phyloP scores from a whole-genome alignment of 2,888 invertebrate genomes.

The Zonitis immaculata region DNA sequence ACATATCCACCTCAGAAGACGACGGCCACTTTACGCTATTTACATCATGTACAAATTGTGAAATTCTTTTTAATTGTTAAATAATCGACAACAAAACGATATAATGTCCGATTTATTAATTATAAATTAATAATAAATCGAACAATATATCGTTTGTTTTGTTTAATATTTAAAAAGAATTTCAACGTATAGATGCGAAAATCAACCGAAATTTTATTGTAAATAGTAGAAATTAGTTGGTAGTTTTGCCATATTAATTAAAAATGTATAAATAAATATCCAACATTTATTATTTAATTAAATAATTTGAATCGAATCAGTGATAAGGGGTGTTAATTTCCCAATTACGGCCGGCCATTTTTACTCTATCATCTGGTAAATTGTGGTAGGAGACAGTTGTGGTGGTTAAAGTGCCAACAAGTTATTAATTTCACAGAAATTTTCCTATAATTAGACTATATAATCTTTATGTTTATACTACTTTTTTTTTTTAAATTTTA shows the following conservation, averaged over 20 bases:
- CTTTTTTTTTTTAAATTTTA: no score
- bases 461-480: no score
- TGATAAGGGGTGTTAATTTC: not conserved
- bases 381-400: not conserved
- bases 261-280: not conserved
- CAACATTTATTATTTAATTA: not conserved
- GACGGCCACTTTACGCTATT: constrained; percentile 39
- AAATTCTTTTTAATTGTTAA: constrained; percentile 10
- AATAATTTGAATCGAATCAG: constrained; percentile 13
- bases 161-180: not conserved
- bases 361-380: no score
- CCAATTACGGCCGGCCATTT: not conserved
- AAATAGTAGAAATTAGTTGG: constrained; percentile 1
- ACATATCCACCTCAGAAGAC: constrained; percentile 37
- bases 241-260: not conserved
- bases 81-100: constrained; percentile 14
- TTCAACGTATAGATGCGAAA: constrained; percentile 9
- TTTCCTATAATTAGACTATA: no score
- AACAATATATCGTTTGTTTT: constrained; percentile 12
- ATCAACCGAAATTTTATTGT: constrained; percentile 8
- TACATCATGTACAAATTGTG: constrained; percentile 37
- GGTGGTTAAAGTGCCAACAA: not conserved
- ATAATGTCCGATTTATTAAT: constrained; percentile 10
- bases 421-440: no score
- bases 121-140: constrained; percentile 5